phyloP scores from a whole-genome alignment of 2,888 invertebrate species.

The Rhogogaster chlorosoma region DNA sequence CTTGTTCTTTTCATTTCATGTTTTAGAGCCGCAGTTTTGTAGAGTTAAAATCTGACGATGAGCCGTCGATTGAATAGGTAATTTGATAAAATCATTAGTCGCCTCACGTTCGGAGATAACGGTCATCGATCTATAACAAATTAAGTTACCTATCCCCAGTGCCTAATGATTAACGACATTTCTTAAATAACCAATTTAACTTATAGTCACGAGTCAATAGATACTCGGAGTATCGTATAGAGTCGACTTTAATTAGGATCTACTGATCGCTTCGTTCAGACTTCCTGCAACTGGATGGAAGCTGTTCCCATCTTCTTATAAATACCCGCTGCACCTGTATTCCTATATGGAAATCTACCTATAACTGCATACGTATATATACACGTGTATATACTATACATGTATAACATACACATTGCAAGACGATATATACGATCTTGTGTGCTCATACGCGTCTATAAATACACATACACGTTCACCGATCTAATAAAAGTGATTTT shows the following conservation, averaged over 20 bases:
- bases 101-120: conserved; percentile 25
- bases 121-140: conserved; percentile 4
- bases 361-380: neutral
- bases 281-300: neutral
- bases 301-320: neutral
- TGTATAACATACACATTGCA: neutral
- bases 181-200: conserved; percentile 26
- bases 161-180: conserved; percentile 23
- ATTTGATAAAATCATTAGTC: conserved; percentile 23
- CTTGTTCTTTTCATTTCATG: neutral
- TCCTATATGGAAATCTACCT: neutral
- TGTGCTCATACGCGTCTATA: neutral
- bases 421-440: neutral
- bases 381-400: neutral
- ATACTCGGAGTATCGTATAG: neutral
- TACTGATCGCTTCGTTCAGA: neutral
- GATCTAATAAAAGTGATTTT: conserved; percentile 8
- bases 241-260: conserved; percentile 32
- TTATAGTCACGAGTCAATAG: neutral
- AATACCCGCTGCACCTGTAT: neutral
- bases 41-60: neutral
- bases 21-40: neutral
- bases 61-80: neutral
- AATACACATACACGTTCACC: neutral
- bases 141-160: neutral